phyloP scores from a whole-genome alignment of 2,797 vertebrate species.

The Merluccius polli region DNA sequence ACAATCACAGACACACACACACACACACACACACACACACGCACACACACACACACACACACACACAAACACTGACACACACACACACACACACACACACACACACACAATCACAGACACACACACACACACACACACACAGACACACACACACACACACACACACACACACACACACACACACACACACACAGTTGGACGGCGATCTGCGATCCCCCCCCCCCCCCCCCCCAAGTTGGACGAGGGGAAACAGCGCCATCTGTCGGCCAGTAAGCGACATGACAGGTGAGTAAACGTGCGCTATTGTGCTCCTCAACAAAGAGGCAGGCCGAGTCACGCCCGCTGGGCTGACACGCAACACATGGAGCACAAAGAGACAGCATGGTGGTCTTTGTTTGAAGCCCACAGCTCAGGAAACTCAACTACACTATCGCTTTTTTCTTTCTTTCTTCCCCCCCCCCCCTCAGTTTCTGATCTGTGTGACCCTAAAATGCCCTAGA shows the following conservation, averaged over 20 bases:
- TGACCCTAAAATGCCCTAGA: neutral
- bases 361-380: slow-evolving; percentile 54
- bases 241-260: neutral
- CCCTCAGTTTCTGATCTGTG: neutral
- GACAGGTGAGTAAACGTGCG: neutral
- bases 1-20: neutral
- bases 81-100: neutral
- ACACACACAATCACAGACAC: neutral
- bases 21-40: neutral
- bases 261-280: neutral
- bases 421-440: neutral
- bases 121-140: neutral
- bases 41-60: neutral
- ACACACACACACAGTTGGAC: neutral
- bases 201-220: neutral
- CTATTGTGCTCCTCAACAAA: neutral
- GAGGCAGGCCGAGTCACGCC: slow-evolving; percentile 38
- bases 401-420: neutral
- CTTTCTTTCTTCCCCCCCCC: neutral
- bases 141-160: neutral
- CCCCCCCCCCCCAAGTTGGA: neutral
- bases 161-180: neutral
- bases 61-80: neutral
- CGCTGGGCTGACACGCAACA: slow-evolving; percentile 32
- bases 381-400: slow-evolving; percentile 29